Evolutionary conservation across 2,888 invertebrate genomes (phyloP).

Genomic region (Cybosia mesomella): DNA sequence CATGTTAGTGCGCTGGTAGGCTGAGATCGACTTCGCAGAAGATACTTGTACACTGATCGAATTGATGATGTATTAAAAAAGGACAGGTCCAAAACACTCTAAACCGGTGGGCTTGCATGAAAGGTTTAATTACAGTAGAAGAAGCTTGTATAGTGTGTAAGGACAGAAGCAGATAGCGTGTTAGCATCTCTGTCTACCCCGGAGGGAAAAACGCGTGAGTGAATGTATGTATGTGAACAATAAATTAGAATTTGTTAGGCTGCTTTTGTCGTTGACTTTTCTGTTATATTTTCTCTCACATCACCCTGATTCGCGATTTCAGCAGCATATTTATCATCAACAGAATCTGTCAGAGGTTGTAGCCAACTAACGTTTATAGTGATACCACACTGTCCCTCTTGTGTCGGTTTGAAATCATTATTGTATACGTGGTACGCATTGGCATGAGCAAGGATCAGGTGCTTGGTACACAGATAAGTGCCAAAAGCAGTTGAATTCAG

Average conservation of each 20-base stretch:
- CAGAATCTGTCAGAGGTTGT: slow-evolving; percentile 63
- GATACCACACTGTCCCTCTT: slow-evolving; percentile 59
- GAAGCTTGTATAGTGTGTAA: no score
- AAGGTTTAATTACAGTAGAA: no score
- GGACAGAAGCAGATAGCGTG: no score
- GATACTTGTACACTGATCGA: no score
- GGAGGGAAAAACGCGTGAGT: no score
- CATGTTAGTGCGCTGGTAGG: no score
- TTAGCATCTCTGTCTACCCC: no score
- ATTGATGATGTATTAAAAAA: not conserved
- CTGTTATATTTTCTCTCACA: slow-evolving; percentile 15
- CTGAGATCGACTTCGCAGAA: no score
- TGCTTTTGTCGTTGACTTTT: not conserved
- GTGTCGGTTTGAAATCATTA: slow-evolving; percentile 60
- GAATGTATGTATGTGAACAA: no score
- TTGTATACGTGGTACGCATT: slow-evolving; percentile 72
- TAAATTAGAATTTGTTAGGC: not conserved
- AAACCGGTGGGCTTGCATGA: no score
- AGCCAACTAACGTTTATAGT: slow-evolving; percentile 58
- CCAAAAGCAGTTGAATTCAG: slow-evolving; percentile 74
- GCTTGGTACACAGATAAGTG: slow-evolving; percentile 81
- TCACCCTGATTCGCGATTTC: slow-evolving; percentile 54
- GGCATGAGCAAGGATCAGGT: slow-evolving; percentile 85
- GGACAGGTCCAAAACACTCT: not conserved
- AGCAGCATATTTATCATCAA: slow-evolving; percentile 68